These are phyloP conservation scores for Pocillopora damicornis DNA, from an alignment of 64 coral and sea anemone species.

Conservation along the genomic window DNA sequence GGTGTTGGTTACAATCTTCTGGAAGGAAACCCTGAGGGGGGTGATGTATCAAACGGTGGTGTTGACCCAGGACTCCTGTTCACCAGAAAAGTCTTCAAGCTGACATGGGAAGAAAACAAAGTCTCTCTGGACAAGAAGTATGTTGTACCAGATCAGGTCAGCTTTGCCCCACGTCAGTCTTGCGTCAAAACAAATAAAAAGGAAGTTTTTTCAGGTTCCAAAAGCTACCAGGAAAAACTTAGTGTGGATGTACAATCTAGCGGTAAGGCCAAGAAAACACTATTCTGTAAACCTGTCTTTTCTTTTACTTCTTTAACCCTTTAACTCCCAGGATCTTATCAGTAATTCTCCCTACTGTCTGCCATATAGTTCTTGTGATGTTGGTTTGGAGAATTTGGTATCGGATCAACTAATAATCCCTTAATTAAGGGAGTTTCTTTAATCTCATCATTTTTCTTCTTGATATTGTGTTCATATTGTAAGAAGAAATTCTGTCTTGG, in stretches of 20 bases:
- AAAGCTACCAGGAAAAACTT: conserved; percentile 15
- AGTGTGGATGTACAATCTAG: not conserved
- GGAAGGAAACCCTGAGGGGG: conserved; percentile 43
- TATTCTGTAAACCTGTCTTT: no score
- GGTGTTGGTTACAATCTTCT: conserved; percentile 57
- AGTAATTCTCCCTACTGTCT: no score
- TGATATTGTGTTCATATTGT: no score
- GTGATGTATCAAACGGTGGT: conserved; percentile 5
- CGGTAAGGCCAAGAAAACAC: not conserved
- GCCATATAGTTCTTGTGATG: no score
- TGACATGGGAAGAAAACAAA: not conserved
- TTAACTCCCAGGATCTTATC: no score
- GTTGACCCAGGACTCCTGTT: not conserved
- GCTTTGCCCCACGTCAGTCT: not conserved
- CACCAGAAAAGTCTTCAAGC: not conserved
- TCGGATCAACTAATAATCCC: no score
- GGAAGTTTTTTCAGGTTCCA: not conserved
- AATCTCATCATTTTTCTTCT: no score
- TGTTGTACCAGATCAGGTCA: not conserved
- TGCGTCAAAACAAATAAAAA: conserved; percentile 19
- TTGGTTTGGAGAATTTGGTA: no score
- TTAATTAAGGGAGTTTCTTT: no score
- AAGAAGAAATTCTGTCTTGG: no score
- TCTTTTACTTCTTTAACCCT: no score
- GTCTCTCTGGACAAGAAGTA: conserved; percentile 3